phyloP scores from a whole-genome alignment of 2,888 invertebrate genomes.

The Flexamia atlantica region DNA sequence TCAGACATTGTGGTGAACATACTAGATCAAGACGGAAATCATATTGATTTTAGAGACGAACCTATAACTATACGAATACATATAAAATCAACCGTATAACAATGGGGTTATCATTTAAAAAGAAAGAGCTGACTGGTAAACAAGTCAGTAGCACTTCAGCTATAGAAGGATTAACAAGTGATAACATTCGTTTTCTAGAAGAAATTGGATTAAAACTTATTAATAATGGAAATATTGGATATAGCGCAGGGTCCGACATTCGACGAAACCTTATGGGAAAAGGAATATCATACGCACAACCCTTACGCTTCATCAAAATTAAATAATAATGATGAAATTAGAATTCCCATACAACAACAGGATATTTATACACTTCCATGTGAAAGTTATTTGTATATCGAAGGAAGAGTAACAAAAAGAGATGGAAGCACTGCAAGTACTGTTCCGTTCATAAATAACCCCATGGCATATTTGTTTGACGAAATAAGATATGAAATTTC shows the following conservation, averaged over 20 bases:
- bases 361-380: slow-evolving; percentile 71
- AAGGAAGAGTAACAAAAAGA: slow-evolving; percentile 61
- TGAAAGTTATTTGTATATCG: slow-evolving; percentile 68
- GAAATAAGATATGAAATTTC: slow-evolving; percentile 61
- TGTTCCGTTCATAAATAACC: slow-evolving; percentile 58
- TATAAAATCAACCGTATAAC: slow-evolving; percentile 1
- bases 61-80: slow-evolving; percentile 15
- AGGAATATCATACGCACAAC: slow-evolving; percentile 69
- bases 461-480: slow-evolving; percentile 60
- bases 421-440: slow-evolving; percentile 14
- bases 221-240: slow-evolving; percentile 56
- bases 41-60: slow-evolving; percentile 47
- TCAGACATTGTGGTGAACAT: slow-evolving; percentile 46
- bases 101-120: slow-evolving; percentile 19
- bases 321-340: slow-evolving; percentile 72
- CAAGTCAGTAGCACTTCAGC: not conserved
- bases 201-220: slow-evolving; percentile 14
- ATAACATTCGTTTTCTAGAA: slow-evolving; percentile 35
- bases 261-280: slow-evolving; percentile 62
- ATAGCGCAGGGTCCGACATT: slow-evolving; percentile 57
- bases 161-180: slow-evolving; percentile 20
- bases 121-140: not conserved
- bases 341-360: slow-evolving; percentile 71
- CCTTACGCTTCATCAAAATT: slow-evolving; percentile 69
- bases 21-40: slow-evolving; percentile 41